Base-by-base conservation (phyloP, 1,140 invertebrate species). In the Idris sp. region DNA sequence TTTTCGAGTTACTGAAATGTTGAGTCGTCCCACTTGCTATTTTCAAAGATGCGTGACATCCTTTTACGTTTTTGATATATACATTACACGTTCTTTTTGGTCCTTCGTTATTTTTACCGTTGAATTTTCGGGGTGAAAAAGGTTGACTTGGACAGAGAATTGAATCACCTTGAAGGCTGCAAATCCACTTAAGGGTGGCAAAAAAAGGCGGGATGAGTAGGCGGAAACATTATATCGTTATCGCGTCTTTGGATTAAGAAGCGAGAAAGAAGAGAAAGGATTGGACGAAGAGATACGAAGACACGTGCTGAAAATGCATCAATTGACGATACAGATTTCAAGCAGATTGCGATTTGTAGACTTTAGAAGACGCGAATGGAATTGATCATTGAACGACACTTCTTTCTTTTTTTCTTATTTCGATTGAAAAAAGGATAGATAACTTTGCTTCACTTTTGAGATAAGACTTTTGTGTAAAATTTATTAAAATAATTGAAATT, bases 1-100 rank as follows among this genome's bases (percentile, higher is more conserved):
- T 48, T 74, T 40, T 30, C 25, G 14, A 31, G 1, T 11, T 35
- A 43, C 26, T n/a, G n/a, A n/a, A n/a, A n/a, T n/a, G n/a, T n/a
- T n/a, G n/a, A n/a, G 38, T 25, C 56, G 18, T 54, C 30, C 59
- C 48, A 49, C 43, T 67, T 31, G 36, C 19, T 36, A 18, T 76
- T 76, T 76, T 53, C 58, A 58, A 65, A 75, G 51, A 61, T 76
- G 65, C 74, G 65, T 53, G 58, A 59, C 25, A 38, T 56, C 41
- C 56, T 14, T 46, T 18, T 6, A 19, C 33, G 35, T 31, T 18
- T 36, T 26, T 56, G 19, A 18, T 1, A 10, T 31, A 41, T 36
- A 7, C 8, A 35, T 58, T 30, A 25, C 28, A 26, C 11, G 7
- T 62, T 26, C 22, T 41, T 49, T 14, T 43, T 2, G 15, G 8